Evolutionary conservation across 2,888 invertebrate species (phyloP), one percentile per base, ranked within the genome.

Genomic region (Cryptus armator): DNA sequence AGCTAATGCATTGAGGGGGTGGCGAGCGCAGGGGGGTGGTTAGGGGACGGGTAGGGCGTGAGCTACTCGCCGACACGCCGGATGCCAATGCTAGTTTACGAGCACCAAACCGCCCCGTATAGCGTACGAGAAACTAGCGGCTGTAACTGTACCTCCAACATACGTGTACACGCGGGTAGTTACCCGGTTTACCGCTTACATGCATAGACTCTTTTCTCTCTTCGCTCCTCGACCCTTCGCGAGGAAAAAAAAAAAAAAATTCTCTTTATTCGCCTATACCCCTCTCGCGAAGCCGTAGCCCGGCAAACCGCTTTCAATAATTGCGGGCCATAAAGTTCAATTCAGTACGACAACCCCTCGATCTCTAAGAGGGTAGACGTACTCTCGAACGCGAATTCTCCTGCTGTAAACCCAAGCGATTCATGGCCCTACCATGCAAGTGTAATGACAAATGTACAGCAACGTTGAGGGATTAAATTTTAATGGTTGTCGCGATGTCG

Each of bases 1-100:
- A 92, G 92, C 91, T 92, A 92, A 93, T 92, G 92, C 89, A 91
- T 85, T 82, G 87, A 83, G 86, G 46, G 84, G 86, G 37, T 9
- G 37, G 37, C 9, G 0, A 37, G 37, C 24, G 24, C 24, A 24
- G 24, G 24, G 19, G 24, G 24, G 24, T 2, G 24, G 24, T 3
- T 24, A 24, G 37, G 37, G 37, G 37, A 37, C 53, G 70, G 84
- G 87, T 84, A 86, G 87, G 86, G 72, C 53, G 81, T 72, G 74
- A 72, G 75, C 75, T 66, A 67, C 43, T 2, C 10, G 48, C 32
- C 29, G 29, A 51, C 67, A 19, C 59, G 68, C 77, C 76, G 76
- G 71, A 81, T 79, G 85, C 44, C 83, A 43, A 84, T 81, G 70
- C 87, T 81, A 87, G 83, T 88, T 91, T 90, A 90, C 88, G 90